phyloP scores from a whole-genome alignment of 30 jellyfish, hydroid and myxozoan species.

The Phacellophora camtschatica region DNA sequence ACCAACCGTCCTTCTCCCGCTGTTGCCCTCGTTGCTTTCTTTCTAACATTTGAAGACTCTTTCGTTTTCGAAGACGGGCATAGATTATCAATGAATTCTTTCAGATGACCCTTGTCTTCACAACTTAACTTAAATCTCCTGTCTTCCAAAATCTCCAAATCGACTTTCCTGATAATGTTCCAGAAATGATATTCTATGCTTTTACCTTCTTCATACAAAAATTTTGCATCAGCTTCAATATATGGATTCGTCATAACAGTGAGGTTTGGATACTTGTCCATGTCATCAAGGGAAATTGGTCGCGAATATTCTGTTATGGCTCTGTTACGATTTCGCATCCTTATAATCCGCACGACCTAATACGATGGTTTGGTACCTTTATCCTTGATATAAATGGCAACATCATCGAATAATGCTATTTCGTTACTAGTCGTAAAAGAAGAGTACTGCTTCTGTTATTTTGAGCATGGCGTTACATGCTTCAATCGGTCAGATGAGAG shows the following conservation, averaged over 20 bases:
- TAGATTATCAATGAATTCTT: background rate
- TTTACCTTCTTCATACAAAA: background rate
- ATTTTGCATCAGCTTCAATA: background rate
- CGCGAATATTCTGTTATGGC: background rate
- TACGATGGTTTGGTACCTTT: slow-evolving; percentile 4
- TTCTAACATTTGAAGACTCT: slow-evolving; percentile 1
- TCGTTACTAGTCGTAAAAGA: background rate
- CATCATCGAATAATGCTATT: slow-evolving; percentile 28
- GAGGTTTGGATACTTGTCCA: slow-evolving; percentile 13
- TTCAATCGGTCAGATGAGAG: slow-evolving; percentile 18
- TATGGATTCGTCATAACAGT: background rate
- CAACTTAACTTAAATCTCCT: slow-evolving; percentile 4
- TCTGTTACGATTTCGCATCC: slow-evolving; percentile 17
- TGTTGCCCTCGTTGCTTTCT: background rate
- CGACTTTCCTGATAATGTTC: slow-evolving; percentile 11
- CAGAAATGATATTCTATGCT: background rate
- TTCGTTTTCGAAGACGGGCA: background rate
- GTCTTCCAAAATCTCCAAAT: background rate
- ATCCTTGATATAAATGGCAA: slow-evolving; percentile 10
- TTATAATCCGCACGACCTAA: background rate
- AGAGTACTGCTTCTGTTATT: background rate
- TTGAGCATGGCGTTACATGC: slow-evolving; percentile 6
- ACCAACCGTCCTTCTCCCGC: slow-evolving; percentile 7
- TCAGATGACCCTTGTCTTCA: background rate
- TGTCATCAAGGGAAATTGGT: background rate